phyloP scores from a whole-genome alignment of 1,140 invertebrate genomes.

The Mesaphorura yosii region DNA sequence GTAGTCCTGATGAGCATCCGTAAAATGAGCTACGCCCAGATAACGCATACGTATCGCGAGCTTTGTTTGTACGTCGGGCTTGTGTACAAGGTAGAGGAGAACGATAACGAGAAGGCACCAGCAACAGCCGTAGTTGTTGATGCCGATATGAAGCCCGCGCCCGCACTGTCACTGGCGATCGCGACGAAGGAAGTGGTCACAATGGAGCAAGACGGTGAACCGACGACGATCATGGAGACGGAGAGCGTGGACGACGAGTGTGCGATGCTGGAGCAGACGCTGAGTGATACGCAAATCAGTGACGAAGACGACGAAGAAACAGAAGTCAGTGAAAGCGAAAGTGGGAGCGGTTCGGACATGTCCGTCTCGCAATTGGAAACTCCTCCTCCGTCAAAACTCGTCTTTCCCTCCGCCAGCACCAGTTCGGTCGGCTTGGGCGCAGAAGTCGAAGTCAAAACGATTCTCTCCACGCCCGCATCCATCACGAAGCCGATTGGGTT shows the following conservation, averaged over 20 bases:
- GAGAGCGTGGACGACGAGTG: constrained; percentile 9
- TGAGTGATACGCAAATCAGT: too few relatives aligned
- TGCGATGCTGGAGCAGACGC: too few relatives aligned
- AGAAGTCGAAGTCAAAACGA: too few relatives aligned
- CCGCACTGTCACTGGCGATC: not conserved
- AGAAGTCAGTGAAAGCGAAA: too few relatives aligned
- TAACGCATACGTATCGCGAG: constrained; percentile 15
- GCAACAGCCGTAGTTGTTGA: not conserved
- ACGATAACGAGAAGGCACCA: not conserved
- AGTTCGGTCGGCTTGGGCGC: too few relatives aligned
- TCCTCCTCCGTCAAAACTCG: too few relatives aligned
- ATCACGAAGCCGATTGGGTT: too few relatives aligned
- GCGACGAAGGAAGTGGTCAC: not conserved
- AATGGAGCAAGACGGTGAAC: not conserved
- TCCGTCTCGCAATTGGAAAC: too few relatives aligned
- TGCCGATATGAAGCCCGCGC: not conserved
- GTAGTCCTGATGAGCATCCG: constrained; percentile 16
- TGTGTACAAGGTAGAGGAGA: not conserved
- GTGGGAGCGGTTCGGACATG: too few relatives aligned
- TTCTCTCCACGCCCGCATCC: too few relatives aligned
- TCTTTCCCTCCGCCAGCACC: too few relatives aligned
- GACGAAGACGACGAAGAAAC: too few relatives aligned
- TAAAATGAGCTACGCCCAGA: constrained; percentile 26
- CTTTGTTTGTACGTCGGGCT: constrained; percentile 6
- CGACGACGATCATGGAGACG: not conserved